phyloP scores from a whole-genome alignment of 2,888 invertebrate genomes.

The Resseliella maxima region DNA sequence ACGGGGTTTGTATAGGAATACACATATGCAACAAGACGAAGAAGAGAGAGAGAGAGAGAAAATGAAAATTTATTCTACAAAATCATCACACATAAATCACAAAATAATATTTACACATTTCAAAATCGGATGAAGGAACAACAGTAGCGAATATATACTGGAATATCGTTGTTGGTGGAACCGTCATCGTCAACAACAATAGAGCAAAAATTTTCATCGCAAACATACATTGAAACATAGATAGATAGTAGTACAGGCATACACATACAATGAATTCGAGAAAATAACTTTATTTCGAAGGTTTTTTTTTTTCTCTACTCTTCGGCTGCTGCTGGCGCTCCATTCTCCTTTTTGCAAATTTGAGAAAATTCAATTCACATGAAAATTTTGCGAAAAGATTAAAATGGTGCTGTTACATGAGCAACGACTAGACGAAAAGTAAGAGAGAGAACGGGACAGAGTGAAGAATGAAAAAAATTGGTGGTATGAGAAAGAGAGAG shows the following conservation, averaged over 20 bases:
- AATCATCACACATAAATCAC: conserved; percentile 45
- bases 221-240: not conserved
- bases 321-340: too few species aligned
- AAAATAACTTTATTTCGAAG: not conserved
- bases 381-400: conserved; percentile 22
- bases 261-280: not conserved
- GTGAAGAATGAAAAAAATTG: not conserved
- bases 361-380: not conserved
- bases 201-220: not conserved
- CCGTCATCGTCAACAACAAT: conserved; percentile 3
- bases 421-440: not conserved
- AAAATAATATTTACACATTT: conserved; percentile 50
- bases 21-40: not conserved
- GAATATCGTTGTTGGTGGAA: not conserved
- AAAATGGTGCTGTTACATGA: not conserved
- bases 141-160: not conserved
- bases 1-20: not conserved
- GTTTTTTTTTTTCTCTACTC: not conserved
- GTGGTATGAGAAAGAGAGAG: too few species aligned
- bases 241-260: not conserved
- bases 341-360: conserved; percentile 39
- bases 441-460: not conserved
- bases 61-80: conserved; percentile 38
- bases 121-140: conserved; percentile 41
- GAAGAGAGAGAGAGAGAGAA: not conserved